Base-by-base conservation (phyloP, 2,113 vertebrate genomes). In the Alosa alosa region DNA sequence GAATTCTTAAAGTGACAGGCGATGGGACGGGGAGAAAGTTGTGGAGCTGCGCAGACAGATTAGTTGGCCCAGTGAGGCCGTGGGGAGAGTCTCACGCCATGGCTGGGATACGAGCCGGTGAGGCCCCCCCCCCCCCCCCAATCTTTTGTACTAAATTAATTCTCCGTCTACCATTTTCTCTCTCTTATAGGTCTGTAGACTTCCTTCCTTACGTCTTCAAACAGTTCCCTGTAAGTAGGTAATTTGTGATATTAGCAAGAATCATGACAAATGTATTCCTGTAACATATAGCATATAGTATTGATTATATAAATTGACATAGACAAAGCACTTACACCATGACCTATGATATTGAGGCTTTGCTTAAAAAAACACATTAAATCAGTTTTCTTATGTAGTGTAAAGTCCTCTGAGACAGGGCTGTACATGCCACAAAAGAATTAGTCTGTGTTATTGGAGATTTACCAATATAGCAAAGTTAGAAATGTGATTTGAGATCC, bases 191-290 rank as follows among this genome's bases (percentile, higher is more conserved):
- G 93, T 98, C 97, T 0, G 87, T 94, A 87, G 97, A 99, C 90
- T 96, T 98, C 72, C 90, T 99, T 91, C 93, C 92, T 1, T 96
- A 97, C 83, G 89, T 96, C 83, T 99, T 99, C 93, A 91, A 86
- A 47, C 92, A 95, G 83, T 99, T 97, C 87, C 96, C 95, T 1
- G 98, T 99, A 94, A 94, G 98, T 98, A 88, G 39, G 45, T 52
- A 46, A 81, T 39, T 11, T 1, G 31, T 10, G 39, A 44, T n/a
- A 15, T 60, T 22, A 4, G 72, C 31, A 78, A 78, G 31, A 78
- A 39, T 39, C 10, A 11, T 78, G 22, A 25, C 60, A 64, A 64
- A 64, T 64, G 45, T 83, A 44, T 44, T 44, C 41, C 2, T 44
- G 41, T 44, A 44, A 44, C 41, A 2, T 44, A 44, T 44, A 44